Percentiles rank a stretch among this genome's conserved stretches.
Conservation (phyloP, 2,888 invertebrate genomes). For the Acronicta leporina region DNA sequence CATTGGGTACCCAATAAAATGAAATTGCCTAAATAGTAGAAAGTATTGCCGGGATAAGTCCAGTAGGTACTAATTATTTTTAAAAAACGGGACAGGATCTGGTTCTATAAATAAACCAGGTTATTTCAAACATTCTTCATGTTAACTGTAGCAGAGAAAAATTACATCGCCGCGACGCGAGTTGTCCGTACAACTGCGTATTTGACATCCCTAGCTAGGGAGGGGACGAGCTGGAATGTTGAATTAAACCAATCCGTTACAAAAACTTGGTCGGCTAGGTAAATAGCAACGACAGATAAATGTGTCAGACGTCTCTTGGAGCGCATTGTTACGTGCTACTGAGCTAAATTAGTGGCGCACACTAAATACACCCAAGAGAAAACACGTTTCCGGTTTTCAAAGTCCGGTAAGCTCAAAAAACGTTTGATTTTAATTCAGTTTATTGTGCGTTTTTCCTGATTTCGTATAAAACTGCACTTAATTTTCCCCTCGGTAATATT, state of each 20-base stretch:
- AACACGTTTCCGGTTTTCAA: too few relatives aligned
- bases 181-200: constrained; percentile 6
- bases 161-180: constrained; percentile 7
- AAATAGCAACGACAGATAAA: constrained; percentile 60
- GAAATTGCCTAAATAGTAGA: not conserved
- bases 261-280: constrained; percentile 65
- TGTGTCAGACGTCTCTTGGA: constrained; percentile 51
- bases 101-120: constrained; percentile 2
- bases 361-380: constrained; percentile 22
- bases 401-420: not conserved
- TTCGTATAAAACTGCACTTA: not conserved
- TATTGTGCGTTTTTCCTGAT: not conserved
- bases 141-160: constrained; percentile 14
- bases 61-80: too few relatives aligned
- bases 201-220: constrained; percentile 51
- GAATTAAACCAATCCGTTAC: constrained; percentile 70
- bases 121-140: constrained; percentile 11
- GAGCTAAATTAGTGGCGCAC: constrained; percentile 36
- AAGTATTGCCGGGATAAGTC: too few relatives aligned
- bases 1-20: too few relatives aligned
- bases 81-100: not conserved
- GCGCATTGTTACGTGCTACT: constrained; percentile 44
- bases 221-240: constrained; percentile 55
- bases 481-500: not conserved
- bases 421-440: not conserved